Evolutionary conservation across 2,888 invertebrate genomes (phyloP).

Genomic region (Athalia cordata): DNA sequence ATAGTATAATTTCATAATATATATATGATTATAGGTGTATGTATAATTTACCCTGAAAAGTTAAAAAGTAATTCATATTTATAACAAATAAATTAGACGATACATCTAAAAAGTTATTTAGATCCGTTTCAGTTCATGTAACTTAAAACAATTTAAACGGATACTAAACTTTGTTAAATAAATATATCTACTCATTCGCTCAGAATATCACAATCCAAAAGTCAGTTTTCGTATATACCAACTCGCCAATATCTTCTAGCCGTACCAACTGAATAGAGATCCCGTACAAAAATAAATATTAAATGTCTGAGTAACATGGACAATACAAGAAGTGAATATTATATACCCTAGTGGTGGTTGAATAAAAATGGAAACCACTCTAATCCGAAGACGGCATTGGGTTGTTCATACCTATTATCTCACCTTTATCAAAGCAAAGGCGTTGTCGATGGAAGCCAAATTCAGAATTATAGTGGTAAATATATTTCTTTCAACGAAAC

Average conservation of each 20-base stretch:
- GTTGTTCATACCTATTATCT: not conserved
- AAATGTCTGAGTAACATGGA: slow-evolving; percentile 39
- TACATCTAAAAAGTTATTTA: slow-evolving; percentile 33
- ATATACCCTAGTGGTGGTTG: not conserved
- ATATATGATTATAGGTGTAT: not conserved
- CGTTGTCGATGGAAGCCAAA: not conserved
- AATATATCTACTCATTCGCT: not conserved
- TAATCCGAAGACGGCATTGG: not conserved
- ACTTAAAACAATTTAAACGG: not conserved
- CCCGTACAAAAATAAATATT: slow-evolving; percentile 58
- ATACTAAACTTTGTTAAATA: slow-evolving; percentile 20
- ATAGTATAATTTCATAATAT: not conserved
- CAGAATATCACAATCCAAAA: slow-evolving; percentile 37
- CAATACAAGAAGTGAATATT: slow-evolving; percentile 35
- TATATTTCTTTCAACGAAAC: not conserved
- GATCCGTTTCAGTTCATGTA: slow-evolving; percentile 18
- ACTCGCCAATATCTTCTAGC: slow-evolving; percentile 53
- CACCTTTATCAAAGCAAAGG: not conserved
- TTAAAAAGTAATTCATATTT: slow-evolving; percentile 23
- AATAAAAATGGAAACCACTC: not conserved
- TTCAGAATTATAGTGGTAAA: slow-evolving; percentile 1
- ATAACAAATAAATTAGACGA: slow-evolving; percentile 38
- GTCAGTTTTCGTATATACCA: slow-evolving; percentile 16
- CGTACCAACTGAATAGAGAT: slow-evolving; percentile 59
- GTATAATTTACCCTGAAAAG: slow-evolving; percentile 29